Evolutionary conservation across 2,113 vertebrate genomes (phyloP).

Genomic region (Eretmodus cyanostictus): DNA sequence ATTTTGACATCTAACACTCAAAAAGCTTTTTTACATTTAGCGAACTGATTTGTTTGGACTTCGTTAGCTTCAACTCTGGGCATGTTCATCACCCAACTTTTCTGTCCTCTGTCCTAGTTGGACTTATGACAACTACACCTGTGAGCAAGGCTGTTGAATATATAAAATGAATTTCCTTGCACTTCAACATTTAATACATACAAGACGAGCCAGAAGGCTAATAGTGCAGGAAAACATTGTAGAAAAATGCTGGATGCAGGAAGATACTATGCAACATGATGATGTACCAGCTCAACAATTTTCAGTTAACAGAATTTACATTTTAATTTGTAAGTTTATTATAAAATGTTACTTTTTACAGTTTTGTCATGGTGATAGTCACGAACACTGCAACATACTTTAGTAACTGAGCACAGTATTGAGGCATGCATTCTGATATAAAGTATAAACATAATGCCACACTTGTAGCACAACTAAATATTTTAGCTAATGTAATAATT

Average conservation of each 20-base stretch:
- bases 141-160: background rate
- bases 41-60: background rate
- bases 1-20: background rate
- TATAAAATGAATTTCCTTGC: background rate
- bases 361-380: background rate
- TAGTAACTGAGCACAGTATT: background rate
- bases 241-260: background rate
- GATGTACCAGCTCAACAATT: background rate
- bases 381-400: background rate
- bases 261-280: background rate
- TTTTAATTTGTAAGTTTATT: background rate
- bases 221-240: background rate
- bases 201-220: background rate
- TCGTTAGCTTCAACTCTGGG: background rate
- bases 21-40: background rate
- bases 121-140: background rate
- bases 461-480: background rate
- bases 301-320: background rate
- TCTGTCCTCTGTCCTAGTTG: background rate
- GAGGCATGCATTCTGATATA: background rate
- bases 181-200: background rate
- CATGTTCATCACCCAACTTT: background rate
- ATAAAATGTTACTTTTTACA: background rate
- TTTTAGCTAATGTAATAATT: background rate
- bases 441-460: background rate